Conservation (phyloP, 2,113 vertebrate species). For the Bubo bubo region DNA sequence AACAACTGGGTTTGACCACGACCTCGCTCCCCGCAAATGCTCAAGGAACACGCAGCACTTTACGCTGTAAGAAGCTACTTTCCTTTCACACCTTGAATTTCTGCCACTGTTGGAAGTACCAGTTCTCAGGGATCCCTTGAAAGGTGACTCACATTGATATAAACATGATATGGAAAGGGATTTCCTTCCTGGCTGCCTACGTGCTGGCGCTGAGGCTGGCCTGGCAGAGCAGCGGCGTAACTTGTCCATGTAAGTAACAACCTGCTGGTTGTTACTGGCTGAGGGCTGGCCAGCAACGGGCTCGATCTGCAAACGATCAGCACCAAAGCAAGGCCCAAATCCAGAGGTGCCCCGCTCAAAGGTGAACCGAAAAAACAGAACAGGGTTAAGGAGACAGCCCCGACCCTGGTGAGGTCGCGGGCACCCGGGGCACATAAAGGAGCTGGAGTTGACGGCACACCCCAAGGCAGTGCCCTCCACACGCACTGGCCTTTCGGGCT, state of each 20-base stretch:
- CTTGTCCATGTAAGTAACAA: fast-evolving
- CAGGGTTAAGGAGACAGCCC: neutral
- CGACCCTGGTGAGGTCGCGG: fast-evolving
- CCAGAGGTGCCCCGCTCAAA: neutral
- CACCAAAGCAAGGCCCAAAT: neutral
- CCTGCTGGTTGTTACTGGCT: fast-evolving
- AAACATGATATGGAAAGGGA: neutral
- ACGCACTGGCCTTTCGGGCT: fast-evolving
- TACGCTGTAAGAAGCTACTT: fast-evolving
- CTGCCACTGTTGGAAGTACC: neutral
- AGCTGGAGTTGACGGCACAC: fast-evolving
- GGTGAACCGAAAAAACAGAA: fast-evolving
- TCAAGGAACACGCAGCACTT: fast-evolving
- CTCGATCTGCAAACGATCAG: neutral
- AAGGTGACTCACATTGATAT: neutral
- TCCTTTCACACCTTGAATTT: neutral
- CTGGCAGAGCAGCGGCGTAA: too few species aligned
- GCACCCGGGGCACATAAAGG: neutral
- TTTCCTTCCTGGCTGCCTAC: neutral
- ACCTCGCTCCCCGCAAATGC: neutral
- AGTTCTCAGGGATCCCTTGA: neutral
- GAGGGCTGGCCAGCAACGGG: neutral
- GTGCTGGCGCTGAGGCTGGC: neutral
- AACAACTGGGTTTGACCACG: fast-evolving
- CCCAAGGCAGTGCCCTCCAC: fast-evolving